Percentiles rank a stretch among this genome's conserved stretches.
These are phyloP conservation scores for Megalurothrips usitatus DNA, from an alignment of 2,888 invertebrate genomes.

Conservation along the genomic window DNA sequence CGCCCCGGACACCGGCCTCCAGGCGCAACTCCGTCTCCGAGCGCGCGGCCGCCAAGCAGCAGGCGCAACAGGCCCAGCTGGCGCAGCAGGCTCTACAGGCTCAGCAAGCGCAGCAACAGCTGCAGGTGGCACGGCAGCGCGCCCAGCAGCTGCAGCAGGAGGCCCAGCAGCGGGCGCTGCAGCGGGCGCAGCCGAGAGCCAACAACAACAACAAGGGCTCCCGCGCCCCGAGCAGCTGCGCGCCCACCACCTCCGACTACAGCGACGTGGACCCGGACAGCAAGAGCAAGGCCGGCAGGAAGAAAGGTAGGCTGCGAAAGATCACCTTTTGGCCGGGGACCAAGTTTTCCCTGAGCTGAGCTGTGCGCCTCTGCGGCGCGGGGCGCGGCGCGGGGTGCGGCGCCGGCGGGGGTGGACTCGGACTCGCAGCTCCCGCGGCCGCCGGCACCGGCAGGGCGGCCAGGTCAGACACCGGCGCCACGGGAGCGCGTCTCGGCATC, in stretches of 20 bases:
- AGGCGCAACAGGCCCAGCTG: background rate
- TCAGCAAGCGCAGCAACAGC: background rate
- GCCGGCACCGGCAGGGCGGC: no score
- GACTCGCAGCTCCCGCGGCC: no score
- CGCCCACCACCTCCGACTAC: background rate
- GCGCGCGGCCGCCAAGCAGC: constrained; percentile 1
- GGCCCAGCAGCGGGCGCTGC: background rate
- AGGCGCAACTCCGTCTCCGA: constrained; percentile 27
- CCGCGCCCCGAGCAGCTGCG: background rate
- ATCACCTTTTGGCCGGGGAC: constrained; percentile 72
- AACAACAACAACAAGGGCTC: background rate
- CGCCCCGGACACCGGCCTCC: constrained; percentile 34
- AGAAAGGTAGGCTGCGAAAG: constrained; percentile 69
- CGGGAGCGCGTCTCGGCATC: no score
- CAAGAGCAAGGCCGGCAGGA: constrained; percentile 41
- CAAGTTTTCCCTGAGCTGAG: constrained; percentile 48
- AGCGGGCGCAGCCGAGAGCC: constrained; percentile 25
- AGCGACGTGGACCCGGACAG: background rate
- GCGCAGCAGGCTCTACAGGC: background rate
- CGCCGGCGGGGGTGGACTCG: no score
- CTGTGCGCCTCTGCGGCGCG: no score
- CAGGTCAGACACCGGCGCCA: no score
- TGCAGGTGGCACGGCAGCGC: background rate
- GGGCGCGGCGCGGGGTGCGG: no score
- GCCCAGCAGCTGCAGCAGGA: background rate